A percentile compares a stretch with the other conserved stretches of the same genome.
Evolutionary conservation across 2,888 invertebrate genomes (phyloP).

Genomic region (Neoscelio sp.): DNA sequence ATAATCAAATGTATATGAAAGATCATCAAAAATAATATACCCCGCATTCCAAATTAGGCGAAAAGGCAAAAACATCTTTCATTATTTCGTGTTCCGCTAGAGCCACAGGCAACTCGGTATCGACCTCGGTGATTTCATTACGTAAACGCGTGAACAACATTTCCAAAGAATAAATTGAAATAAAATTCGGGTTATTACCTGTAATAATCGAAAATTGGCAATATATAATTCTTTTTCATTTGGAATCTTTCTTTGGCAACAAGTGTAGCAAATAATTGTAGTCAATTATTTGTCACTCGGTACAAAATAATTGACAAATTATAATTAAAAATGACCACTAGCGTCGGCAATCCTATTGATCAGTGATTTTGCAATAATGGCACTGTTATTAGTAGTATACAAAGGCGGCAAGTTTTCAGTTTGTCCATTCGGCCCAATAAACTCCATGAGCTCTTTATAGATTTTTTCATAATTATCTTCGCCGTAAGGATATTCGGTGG

Average conservation of each 20-base stretch:
- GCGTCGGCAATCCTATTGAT: constrained; percentile 68
- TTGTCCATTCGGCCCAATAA: constrained; percentile 72
- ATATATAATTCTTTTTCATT: neutral
- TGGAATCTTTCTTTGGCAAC: no score
- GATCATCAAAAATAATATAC: constrained; percentile 72
- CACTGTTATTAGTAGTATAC: constrained; percentile 77
- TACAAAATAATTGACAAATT: constrained; percentile 10
- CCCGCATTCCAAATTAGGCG: constrained; percentile 78
- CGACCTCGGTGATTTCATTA: constrained; percentile 62
- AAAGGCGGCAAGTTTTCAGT: constrained; percentile 80
- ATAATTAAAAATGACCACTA: constrained; percentile 64
- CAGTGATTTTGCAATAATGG: constrained; percentile 64
- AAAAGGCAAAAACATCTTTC: constrained; percentile 80
- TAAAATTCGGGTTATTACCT: constrained; percentile 18
- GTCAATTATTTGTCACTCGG: no score
- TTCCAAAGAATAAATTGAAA: constrained; percentile 78
- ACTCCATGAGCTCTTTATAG: constrained; percentile 81
- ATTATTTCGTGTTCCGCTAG: constrained; percentile 78
- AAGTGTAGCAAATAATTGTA: no score
- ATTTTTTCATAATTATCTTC: constrained; percentile 78
- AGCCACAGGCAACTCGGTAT: neutral
- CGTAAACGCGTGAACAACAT: constrained; percentile 77
- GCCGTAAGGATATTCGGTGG: constrained; percentile 78
- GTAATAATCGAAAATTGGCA: neutral
- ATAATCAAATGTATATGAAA: no score